Percentiles rank a stretch among this genome's conserved stretches.
These are phyloP conservation scores for Helogale parvula DNA, from an alignment of 2,113 vertebrate species.

Conservation along the genomic window DNA sequence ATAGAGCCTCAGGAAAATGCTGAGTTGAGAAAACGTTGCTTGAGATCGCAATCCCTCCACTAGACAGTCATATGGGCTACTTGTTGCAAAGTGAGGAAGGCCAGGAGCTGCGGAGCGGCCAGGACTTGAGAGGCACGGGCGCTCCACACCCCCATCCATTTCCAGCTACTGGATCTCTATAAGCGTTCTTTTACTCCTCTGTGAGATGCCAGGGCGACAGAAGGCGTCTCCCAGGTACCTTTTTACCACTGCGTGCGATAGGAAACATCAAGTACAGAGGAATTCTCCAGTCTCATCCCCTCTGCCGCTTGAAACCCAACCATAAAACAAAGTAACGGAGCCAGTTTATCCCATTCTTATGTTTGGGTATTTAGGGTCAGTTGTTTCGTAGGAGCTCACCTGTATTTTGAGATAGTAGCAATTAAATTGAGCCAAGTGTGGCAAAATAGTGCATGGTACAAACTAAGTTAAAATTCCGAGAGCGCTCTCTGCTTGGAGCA, in stretches of 20 bases:
- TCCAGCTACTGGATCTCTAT: neutral
- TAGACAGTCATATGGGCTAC: neutral
- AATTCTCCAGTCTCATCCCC: neutral
- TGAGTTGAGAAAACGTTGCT: neutral
- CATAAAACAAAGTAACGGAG: neutral
- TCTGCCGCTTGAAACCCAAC: neutral
- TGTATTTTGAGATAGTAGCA: slow-evolving; percentile 34
- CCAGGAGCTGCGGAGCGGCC: neutral
- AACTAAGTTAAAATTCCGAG: slow-evolving; percentile 67
- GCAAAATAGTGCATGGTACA: neutral
- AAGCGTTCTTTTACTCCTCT: neutral
- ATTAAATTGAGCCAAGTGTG: slow-evolving; percentile 4
- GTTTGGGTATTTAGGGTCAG: neutral
- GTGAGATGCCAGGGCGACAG: neutral
- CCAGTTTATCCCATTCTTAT: neutral
- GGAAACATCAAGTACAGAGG: neutral
- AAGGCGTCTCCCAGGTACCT: neutral
- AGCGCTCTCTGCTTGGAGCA: slow-evolving; percentile 57
- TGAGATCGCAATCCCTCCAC: neutral
- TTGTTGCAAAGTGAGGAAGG: neutral
- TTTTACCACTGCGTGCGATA: neutral
- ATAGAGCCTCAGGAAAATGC: neutral
- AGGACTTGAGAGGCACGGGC: neutral
- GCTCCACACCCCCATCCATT: neutral
- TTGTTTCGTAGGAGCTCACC: neutral